Evolutionary conservation across 2,888 invertebrate species (phyloP).

Genomic region (Hylaea fasciaria): DNA sequence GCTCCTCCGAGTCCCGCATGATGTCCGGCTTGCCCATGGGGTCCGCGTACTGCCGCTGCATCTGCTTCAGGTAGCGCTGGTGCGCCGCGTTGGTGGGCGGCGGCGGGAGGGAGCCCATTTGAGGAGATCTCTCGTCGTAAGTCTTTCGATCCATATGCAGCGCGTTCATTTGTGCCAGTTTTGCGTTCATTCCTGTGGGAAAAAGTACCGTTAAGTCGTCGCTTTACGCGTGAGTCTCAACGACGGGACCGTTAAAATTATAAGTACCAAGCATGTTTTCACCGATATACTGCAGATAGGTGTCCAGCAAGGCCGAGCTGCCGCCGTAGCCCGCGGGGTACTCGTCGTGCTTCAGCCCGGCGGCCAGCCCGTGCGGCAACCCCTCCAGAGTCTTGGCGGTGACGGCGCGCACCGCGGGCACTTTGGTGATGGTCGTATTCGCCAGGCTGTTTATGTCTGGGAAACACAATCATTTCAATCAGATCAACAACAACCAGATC

Average conservation of each 20-base stretch:
- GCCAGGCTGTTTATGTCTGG: constrained; percentile 83
- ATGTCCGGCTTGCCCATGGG: constrained; percentile 83
- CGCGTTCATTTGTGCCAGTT: constrained; percentile 91
- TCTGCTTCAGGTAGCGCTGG: constrained; percentile 87
- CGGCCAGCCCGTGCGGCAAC: constrained; percentile 84
- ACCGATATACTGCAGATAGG: constrained; percentile 94
- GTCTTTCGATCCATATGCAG: constrained; percentile 80
- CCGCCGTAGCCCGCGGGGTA: constrained; percentile 89
- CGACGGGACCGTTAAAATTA: not conserved
- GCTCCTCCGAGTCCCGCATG: constrained; percentile 82
- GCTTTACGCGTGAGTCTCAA: not conserved
- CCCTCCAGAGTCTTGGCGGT: constrained; percentile 88
- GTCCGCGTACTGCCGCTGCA: constrained; percentile 86
- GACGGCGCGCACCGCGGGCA: constrained; percentile 86
- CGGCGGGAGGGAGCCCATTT: constrained; percentile 83
- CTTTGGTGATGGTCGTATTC: constrained; percentile 87
- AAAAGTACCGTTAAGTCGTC: constrained; percentile 5
- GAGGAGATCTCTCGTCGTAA: constrained; percentile 85
- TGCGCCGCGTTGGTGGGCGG: constrained; percentile 81
- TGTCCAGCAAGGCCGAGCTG: constrained; percentile 92
- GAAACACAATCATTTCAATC: constrained; percentile 21
- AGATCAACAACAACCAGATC: too few relatives aligned
- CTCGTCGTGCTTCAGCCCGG: constrained; percentile 87
- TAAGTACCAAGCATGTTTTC: constrained; percentile 90
- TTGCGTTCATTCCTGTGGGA: constrained; percentile 89